Base-by-base conservation (phyloP, 2,797 vertebrate species). In the Passerculus sandwichensis region DNA sequence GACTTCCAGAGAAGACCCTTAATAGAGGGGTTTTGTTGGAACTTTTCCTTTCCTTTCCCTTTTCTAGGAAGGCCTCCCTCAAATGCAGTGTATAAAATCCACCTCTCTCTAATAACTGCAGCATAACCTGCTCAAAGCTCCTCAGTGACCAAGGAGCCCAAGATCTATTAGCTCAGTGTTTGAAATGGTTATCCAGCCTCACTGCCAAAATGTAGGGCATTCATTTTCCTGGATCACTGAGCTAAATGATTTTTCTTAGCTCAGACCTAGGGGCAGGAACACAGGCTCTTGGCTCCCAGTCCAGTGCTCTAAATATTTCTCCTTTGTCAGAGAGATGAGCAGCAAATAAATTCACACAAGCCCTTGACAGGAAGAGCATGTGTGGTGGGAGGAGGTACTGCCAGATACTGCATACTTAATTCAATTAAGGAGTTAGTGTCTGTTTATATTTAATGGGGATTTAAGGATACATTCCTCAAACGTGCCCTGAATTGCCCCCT, bases 211-310 rank as follows among this genome's bases (percentile, higher is more conserved):
- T 92, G 88, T 94, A 92, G 94, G 91, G 70, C 93, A 94, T 85
- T 85, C 81, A 27, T 96, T 92, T 95, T 95, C 81, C 89, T 94
- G 92, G 79, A 93, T 89, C 91, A 91, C 69, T 91, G 91, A 96
- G 87, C 89, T 91, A 94, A 95, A 89, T 94, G 38, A 74, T 86
- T 96, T 93, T 80, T 80, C 86, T 89, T 61, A 60, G 81, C 81
- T 96, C 81, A 92, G 84, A 91, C 87, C 94, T 88, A 91, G 82
- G 65, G 93, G 75, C 95, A 96, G 81, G 79, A 92, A 79, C 61
- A 65, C 20, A 38, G 59, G 69, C 72, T 87, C 88, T 59, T 85
- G 80, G 71, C 74, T 92, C 78, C 57, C 61, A 77, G 56, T 89
- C 69, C 72, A 67, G n/a, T 0, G 12, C 57, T 80, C 82, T 76